Conservation (phyloP, 1,140 invertebrate genomes). For the Leptinotarsa undecemlineata region DNA sequence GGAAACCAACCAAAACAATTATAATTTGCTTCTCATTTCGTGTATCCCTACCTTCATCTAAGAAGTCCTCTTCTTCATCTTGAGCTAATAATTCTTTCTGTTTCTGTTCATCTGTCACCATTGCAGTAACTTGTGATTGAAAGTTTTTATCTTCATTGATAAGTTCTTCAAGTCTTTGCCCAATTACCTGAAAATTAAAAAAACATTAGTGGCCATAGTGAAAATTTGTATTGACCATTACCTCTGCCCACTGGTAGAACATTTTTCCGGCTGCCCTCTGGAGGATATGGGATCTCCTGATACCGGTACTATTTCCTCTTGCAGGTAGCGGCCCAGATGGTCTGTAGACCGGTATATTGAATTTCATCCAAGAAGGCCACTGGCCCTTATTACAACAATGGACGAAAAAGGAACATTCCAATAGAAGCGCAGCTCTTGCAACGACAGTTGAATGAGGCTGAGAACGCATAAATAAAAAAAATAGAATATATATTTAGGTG, state of each 20-base stretch:
- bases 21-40: not conserved
- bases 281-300: conserved; percentile 75
- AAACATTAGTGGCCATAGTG: not conserved
- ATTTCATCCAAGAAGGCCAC: conserved; percentile 96
- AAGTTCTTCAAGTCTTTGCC: conserved; percentile 84
- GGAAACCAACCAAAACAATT: not conserved
- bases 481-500: not conserved
- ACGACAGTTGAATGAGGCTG: conserved; percentile 93
- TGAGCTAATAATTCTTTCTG: conserved; percentile 83
- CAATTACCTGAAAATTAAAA: conserved; percentile 62
- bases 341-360: conserved; percentile 78
- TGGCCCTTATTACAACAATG: conserved; percentile 97
- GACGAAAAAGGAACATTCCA: conserved; percentile 96
- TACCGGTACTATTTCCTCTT: conserved; percentile 58
- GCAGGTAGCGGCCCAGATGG: conserved; percentile 68
- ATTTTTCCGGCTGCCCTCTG: conserved; percentile 92
- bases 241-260: conserved; percentile 97
- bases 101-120: conserved; percentile 75
- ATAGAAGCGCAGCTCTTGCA: conserved; percentile 82
- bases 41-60: conserved; percentile 82
- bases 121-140: conserved; percentile 67
- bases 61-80: conserved; percentile 97
- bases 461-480: conserved; percentile 44
- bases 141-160: conserved; percentile 74
- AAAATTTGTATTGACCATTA: conserved; percentile 53